Percentiles rank a stretch among this genome's conserved stretches.
phyloP scores from a whole-genome alignment of 1,140 invertebrate species.

The Radopholus similis region DNA sequence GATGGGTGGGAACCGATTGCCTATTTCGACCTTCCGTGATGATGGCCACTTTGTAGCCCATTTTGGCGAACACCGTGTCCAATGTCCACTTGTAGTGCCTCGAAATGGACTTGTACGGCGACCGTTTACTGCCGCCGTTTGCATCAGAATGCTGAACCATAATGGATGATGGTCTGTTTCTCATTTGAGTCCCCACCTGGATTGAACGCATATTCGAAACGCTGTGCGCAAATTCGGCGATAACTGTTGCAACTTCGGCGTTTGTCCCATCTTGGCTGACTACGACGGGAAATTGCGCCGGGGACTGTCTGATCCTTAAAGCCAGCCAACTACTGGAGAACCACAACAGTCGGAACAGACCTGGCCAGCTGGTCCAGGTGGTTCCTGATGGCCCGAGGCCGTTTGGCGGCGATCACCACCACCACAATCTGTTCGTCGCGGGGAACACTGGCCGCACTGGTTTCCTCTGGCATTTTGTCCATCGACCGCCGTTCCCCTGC shows the following conservation, averaged over 20 bases:
- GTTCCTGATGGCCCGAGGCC: constrained; percentile 61
- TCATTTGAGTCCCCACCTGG: constrained; percentile 21
- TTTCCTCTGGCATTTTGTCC: too few relatives aligned
- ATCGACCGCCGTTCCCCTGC: too few relatives aligned
- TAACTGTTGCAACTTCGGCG: constrained; percentile 58
- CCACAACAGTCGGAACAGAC: not conserved
- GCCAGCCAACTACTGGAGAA: not conserved
- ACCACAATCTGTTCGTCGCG: constrained; percentile 59
- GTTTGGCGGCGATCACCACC: constrained; percentile 62
- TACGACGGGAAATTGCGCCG: constrained; percentile 62
- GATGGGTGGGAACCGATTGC: not conserved
- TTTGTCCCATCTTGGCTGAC: constrained; percentile 64
- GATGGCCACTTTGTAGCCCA: constrained; percentile 81
- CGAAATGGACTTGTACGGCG: constrained; percentile 84
- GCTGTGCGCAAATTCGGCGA: constrained; percentile 57
- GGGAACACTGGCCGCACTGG: too few relatives aligned
- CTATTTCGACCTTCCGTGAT: constrained; percentile 78
- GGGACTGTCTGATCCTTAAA: constrained; percentile 48
- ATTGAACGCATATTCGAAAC: constrained; percentile 51
- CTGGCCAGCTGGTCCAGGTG: constrained; percentile 61
- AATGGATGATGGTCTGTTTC: not conserved
- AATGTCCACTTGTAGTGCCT: constrained; percentile 93
- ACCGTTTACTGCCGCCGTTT: constrained; percentile 64
- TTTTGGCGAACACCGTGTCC: constrained; percentile 78
- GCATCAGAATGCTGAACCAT: constrained; percentile 13